Evolutionary conservation across 1,140 invertebrate genomes (phyloP).

Genomic region (Glossosoma conforme): DNA sequence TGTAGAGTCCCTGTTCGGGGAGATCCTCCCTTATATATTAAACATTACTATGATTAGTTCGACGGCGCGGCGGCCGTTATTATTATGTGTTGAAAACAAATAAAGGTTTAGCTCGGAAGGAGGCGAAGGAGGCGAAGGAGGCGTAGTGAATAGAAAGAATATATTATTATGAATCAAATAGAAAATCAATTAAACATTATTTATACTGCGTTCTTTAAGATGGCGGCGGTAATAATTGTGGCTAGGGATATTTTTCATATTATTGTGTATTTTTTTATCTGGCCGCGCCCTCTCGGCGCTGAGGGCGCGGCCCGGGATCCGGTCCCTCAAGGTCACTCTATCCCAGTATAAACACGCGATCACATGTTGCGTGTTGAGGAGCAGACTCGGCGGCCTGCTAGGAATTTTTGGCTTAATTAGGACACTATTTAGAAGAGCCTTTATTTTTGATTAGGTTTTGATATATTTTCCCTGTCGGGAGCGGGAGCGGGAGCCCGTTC

Average conservation of each 20-base stretch:
- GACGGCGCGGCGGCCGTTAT: neutral
- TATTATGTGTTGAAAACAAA: slow-evolving; percentile 12
- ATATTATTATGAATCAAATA: slow-evolving; percentile 11
- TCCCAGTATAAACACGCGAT: slow-evolving; percentile 11
- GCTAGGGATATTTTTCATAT: slow-evolving; percentile 26
- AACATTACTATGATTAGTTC: slow-evolving; percentile 5
- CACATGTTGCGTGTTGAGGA: slow-evolving; percentile 13
- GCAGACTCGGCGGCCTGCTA: slow-evolving; percentile 22
- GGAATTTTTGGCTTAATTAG: slow-evolving; percentile 28
- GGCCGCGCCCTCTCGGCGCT: neutral
- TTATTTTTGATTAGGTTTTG: slow-evolving; percentile 29
- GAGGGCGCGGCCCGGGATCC: neutral
- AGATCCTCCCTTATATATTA: slow-evolving; percentile 9
- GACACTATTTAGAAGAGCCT: slow-evolving; percentile 25
- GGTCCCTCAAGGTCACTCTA: slow-evolving; percentile 11
- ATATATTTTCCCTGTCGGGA: slow-evolving; percentile 18
- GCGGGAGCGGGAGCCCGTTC: slow-evolving; percentile 7
- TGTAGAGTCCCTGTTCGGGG: neutral
- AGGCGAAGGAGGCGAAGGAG: slow-evolving; percentile 28
- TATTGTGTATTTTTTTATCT: slow-evolving; percentile 16
- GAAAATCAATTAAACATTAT: slow-evolving; percentile 21
- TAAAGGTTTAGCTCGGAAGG: slow-evolving; percentile 18
- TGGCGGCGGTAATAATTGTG: slow-evolving; percentile 24
- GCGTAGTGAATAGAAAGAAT: slow-evolving; percentile 28
- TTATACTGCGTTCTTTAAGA: slow-evolving; percentile 18